Base-by-base conservation (phyloP, 1,140 invertebrate species). In the Lepidurus packardi region DNA sequence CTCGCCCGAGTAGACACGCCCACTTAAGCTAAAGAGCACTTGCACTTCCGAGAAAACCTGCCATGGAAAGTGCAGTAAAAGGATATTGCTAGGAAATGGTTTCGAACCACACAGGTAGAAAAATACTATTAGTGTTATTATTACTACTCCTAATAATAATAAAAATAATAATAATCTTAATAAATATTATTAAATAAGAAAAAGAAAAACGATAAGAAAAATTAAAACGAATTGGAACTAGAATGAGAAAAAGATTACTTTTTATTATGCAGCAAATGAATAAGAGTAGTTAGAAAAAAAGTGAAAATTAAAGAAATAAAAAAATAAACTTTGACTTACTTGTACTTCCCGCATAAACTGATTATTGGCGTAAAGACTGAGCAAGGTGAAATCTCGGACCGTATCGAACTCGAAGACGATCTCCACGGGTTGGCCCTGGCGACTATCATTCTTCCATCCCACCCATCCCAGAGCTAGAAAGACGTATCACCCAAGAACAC, bases 381-480 rank as follows among this genome's bases (percentile, higher is more conserved):
- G 89, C 1, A 90, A 89, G 13, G 91, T 92, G 86, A 97, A 96
- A 84, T 97, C 95, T 1, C 94, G 87, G 21, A 94, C 90, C 83
- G 89, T 88, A 82, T 95, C 93, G 86, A 97, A 97, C 85, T 95
- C 92, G 85, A 97, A 96, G 80, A 91, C 90, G 80, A 94, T 89
- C 81, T 92, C 91, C 0, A 93, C 87, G 0, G 91, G 89, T 81
- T 88, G 88, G 1, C 87, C 87, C 21, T 87, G 85, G 13, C 90
- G 87, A 1, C 89, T 88, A 81, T 95, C 93, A 85, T 95, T 95
- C 80, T 90, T 89, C 95, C 95, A 97, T 0, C 95, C 95, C 9
- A 97, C 92, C 95, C 95, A 97, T 43, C 92, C 90, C 83, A 92
- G 92, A 76, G 92, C 93, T 88, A 85, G 5, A 76, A 76, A 24